Conservation (phyloP, 37 sponge, comb jelly and placozoan genomes). For the Aphrocallistes beatrix region DNA sequence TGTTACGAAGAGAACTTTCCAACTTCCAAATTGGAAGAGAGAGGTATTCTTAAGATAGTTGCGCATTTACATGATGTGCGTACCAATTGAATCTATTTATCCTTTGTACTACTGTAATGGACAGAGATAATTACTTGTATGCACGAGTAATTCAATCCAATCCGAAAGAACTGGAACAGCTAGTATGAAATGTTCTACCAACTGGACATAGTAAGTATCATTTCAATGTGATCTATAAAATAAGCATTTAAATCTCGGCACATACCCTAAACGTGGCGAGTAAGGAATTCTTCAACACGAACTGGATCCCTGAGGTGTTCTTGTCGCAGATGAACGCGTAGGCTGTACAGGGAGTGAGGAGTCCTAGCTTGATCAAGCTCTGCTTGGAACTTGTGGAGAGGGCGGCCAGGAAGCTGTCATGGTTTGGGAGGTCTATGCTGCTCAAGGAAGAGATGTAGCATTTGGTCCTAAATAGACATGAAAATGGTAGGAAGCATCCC, state of each 20-base stretch:
- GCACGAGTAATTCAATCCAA: too few relatives aligned
- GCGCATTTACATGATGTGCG: not conserved
- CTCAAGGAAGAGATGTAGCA: slow-evolving; percentile 6
- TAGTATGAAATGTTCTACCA: too few relatives aligned
- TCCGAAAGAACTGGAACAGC: too few relatives aligned
- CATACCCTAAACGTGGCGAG: not conserved
- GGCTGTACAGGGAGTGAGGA: not conserved
- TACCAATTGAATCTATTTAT: not conserved
- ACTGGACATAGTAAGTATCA: too few relatives aligned
- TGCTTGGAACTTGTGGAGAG: not conserved
- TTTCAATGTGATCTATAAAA: too few relatives aligned
- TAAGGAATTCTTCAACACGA: not conserved
- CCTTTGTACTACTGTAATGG: too few relatives aligned
- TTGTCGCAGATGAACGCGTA: slow-evolving; percentile 6
- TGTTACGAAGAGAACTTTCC: not conserved
- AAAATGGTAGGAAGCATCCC: too few relatives aligned
- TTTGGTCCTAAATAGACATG: not conserved
- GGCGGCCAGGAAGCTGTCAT: not conserved
- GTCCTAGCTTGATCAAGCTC: not conserved
- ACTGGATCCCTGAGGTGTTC: not conserved
- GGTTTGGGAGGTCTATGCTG: not conserved
- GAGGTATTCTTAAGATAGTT: not conserved
- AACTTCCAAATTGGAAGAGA: not conserved
- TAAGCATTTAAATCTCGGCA: too few relatives aligned
- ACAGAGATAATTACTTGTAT: too few relatives aligned